These are phyloP conservation scores for Rhinoraja longicauda DNA, from an alignment of 2,797 vertebrate species.

Conservation along the genomic window DNA sequence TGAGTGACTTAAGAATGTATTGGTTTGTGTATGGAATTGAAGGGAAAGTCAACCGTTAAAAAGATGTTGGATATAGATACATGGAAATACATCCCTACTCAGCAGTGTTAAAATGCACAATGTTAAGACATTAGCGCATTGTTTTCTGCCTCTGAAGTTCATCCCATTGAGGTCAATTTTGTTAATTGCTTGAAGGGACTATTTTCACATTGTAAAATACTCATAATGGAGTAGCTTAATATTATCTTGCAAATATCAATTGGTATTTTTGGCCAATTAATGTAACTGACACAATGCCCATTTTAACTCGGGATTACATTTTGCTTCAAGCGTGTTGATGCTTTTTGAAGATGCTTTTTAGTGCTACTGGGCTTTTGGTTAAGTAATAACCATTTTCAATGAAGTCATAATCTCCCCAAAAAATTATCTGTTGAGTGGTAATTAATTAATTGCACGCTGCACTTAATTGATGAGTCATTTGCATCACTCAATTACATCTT, in stretches of 20 bases:
- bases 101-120: too few relatives aligned
- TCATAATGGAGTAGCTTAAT: neutral
- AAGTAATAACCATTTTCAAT: neutral
- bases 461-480: neutral
- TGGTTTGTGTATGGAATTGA: conserved; percentile 18
- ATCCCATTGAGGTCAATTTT: neutral
- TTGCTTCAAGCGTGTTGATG: neutral
- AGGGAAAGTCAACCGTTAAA: conserved; percentile 32
- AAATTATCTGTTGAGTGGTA: too few relatives aligned
- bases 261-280: neutral
- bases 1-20: conserved; percentile 35
- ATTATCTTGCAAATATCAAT: neutral
- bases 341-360: neutral
- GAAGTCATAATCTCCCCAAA: neutral
- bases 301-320: neutral
- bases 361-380: neutral
- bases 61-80: too few relatives aligned
- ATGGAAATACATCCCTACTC: too few relatives aligned
- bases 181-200: neutral
- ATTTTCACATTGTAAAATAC: neutral
- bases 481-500: neutral
- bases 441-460: too few relatives aligned
- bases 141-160: too few relatives aligned
- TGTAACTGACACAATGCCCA: neutral
- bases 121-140: too few relatives aligned